phyloP scores from a whole-genome alignment of 1,140 invertebrate genomes.

The Panagrolaimus sp. region DNA sequence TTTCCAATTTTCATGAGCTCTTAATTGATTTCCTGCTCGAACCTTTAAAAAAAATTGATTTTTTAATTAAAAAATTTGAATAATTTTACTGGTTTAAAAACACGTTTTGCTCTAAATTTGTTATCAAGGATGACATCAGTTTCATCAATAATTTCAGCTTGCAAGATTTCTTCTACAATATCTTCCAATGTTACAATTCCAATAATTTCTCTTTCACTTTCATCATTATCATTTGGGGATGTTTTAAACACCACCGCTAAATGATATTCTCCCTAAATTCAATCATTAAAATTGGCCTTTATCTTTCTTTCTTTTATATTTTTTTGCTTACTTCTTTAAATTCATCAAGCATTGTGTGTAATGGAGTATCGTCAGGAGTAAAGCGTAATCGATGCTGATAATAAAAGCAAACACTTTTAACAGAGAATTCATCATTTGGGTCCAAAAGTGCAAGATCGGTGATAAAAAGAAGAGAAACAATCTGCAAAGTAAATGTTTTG shows the following conservation, averaged over 20 bases:
- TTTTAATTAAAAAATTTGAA: constrained; percentile 10
- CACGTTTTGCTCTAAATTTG: constrained; percentile 21
- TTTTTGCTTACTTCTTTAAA: constrained; percentile 74
- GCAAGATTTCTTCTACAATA: constrained; percentile 65
- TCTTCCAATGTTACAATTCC: constrained; percentile 65
- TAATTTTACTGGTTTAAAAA: not conserved
- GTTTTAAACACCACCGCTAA: constrained; percentile 44
- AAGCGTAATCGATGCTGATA: constrained; percentile 91
- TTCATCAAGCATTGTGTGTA: constrained; percentile 89
- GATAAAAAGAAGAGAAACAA: constrained; percentile 87
- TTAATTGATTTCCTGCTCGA: not conserved
- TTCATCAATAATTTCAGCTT: constrained; percentile 65
- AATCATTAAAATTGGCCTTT: not conserved
- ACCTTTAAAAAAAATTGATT: not conserved
- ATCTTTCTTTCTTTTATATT: not conserved
- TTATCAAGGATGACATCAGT: constrained; percentile 60
- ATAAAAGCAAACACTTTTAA: constrained; percentile 86
- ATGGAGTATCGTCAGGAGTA: constrained; percentile 87
- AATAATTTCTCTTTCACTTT: constrained; percentile 61
- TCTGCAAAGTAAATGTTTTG: constrained; percentile 57
- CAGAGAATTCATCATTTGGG: constrained; percentile 81
- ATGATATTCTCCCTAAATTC: constrained; percentile 54
- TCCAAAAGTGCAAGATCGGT: constrained; percentile 95
- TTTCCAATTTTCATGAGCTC: constrained; percentile 36
- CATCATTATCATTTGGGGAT: constrained; percentile 64